Percentiles rank a stretch among this genome's conserved stretches.
Conservation (phyloP, 2,797 vertebrate genomes). For the Artibeus lituratus region DNA sequence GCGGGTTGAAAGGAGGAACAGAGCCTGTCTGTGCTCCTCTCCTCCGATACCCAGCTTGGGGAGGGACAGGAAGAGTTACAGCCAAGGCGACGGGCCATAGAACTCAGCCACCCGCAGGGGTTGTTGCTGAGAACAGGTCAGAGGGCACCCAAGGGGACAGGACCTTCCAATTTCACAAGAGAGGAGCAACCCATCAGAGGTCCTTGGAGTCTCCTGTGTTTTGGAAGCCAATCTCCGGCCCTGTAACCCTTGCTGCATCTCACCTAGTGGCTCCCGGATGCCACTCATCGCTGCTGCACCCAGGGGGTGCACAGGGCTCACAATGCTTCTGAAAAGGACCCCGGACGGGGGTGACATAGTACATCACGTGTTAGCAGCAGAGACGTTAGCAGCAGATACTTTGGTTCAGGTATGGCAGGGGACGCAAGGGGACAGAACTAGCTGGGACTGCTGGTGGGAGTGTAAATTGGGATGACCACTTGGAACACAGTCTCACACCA, state of each 20-base stretch:
- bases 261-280: slow-evolving; percentile 90
- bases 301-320: slow-evolving; percentile 89
- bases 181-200: background rate
- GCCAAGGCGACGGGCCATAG: background rate
- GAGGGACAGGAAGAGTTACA: background rate
- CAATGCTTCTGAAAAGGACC: slow-evolving; percentile 87
- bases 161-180: background rate
- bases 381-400: background rate
- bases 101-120: background rate
- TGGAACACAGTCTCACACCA: background rate
- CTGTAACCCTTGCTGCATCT: slow-evolving; percentile 57
- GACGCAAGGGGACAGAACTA: background rate
- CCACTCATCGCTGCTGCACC: slow-evolving; percentile 87
- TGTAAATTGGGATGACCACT: background rate
- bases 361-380: background rate
- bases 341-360: slow-evolving; percentile 67
- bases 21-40: background rate
- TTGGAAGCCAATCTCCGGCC: background rate
- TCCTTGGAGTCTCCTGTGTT: background rate
- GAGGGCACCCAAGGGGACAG: background rate
- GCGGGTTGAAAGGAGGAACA: background rate
- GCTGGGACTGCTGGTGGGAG: background rate
- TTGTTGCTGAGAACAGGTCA: background rate
- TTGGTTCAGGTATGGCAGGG: background rate
- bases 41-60: background rate